Evolutionary conservation across 1,140 invertebrate species (phyloP).

Genomic region (Micrasema minimum): DNA sequence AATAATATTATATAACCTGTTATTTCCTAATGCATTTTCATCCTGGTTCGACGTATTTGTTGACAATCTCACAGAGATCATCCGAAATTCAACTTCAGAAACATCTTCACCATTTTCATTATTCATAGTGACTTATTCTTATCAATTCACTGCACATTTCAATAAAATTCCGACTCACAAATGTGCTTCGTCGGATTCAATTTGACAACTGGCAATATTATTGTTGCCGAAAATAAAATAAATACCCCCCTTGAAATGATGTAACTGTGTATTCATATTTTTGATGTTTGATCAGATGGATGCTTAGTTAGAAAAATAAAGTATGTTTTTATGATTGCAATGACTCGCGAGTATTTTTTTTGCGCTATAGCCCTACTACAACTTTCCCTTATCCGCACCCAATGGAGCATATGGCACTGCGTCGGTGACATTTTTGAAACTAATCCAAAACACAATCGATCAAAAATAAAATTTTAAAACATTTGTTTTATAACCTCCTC

Average conservation of each 20-base stretch:
- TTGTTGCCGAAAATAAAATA: slow-evolving; percentile 7
- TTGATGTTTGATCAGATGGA: no score
- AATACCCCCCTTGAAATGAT: not conserved
- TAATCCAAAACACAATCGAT: no score
- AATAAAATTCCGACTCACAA: slow-evolving; percentile 16
- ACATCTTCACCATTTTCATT: not conserved
- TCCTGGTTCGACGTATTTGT: not conserved
- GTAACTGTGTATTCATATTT: no score
- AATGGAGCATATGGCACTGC: no score
- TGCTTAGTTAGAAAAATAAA: no score
- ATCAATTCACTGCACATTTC: slow-evolving; percentile 11
- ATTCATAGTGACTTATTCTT: not conserved
- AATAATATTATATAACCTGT: slow-evolving; percentile 1
- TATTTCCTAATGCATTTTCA: not conserved
- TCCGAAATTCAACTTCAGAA: slow-evolving; percentile 10
- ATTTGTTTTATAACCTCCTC: no score
- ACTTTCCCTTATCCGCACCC: no score
- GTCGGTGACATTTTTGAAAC: no score
- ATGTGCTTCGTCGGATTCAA: not conserved
- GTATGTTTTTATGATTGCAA: no score
- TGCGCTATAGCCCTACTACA: no score
- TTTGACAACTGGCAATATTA: slow-evolving; percentile 27
- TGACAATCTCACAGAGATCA: slow-evolving; percentile 9
- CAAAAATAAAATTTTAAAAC: no score
- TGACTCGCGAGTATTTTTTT: no score